Evolutionary conservation across 2,888 invertebrate genomes (phyloP).

Genomic region (Chaetoderma sp.): DNA sequence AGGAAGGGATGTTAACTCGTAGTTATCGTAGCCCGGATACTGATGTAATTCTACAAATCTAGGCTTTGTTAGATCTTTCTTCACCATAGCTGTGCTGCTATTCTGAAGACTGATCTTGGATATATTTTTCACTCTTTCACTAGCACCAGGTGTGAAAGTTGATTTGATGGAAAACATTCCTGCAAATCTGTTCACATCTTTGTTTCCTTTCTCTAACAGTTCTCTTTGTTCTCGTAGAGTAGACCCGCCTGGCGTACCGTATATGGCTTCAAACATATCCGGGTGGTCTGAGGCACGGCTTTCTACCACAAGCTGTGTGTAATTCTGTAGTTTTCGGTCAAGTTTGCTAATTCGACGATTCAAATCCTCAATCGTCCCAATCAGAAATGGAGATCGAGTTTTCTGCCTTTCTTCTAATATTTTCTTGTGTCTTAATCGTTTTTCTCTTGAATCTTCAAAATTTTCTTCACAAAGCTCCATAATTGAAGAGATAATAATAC

Average conservation of each 20-base stretch:
- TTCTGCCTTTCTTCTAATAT: conserved; percentile 47
- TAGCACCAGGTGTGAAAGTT: conserved; percentile 59
- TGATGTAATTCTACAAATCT: conserved; percentile 46
- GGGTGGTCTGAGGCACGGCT: conserved; percentile 51
- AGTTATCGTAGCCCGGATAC: conserved; percentile 63
- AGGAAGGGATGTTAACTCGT: conserved; percentile 61
- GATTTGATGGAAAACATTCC: conserved; percentile 62
- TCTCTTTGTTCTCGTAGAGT: no score
- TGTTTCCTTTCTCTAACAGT: conserved; percentile 61
- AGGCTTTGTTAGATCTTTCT: background rate
- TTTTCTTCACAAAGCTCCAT: conserved; percentile 61
- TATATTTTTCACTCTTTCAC: conserved; percentile 62
- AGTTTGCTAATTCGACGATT: conserved; percentile 62
- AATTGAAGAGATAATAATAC: no score
- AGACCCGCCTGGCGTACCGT: no score
- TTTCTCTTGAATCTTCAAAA: conserved; percentile 46
- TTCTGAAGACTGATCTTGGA: conserved; percentile 60
- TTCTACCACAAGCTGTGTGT: conserved; percentile 62
- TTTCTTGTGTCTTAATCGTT: conserved; percentile 46
- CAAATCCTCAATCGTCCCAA: conserved; percentile 66
- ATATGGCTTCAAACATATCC: background rate
- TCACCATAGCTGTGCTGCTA: conserved; percentile 36
- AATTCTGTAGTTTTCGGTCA: conserved; percentile 61
- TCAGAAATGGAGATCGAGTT: conserved; percentile 62
- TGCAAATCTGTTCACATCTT: conserved; percentile 65